Base-by-base conservation (phyloP, 2,888 invertebrate genomes). In the Lucinisca nassula region DNA sequence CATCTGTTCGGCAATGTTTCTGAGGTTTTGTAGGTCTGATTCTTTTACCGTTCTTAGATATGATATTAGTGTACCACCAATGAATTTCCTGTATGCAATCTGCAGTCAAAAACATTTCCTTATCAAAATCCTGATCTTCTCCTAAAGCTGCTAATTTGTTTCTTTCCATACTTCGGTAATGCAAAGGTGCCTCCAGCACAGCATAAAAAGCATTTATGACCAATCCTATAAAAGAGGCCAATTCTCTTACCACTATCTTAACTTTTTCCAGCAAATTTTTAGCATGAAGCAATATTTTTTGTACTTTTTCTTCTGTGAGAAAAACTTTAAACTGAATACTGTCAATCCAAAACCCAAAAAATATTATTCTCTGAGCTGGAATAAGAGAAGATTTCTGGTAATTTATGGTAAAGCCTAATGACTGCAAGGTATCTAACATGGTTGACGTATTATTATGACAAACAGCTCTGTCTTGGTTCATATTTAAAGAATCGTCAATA, bases 401-500 rank as follows among this genome's bases (percentile, higher is more conserved):
- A 83, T 87, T 84, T 3, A 89, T 51, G 38, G 27, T 55, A 79
- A 74, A 80, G n/a, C 87, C 89, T 32, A 87, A 77, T 21, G 84
- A 73, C 30, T 82, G 49, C 17, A 86, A 21, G 24, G 45, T 74
- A 27, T 81, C 55, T 27, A 49, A 49, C 72, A 87, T 72, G 14
- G 58, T 40, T 17, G n/a, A 1, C 30, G 83, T 75, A 40, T 84
- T 75, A 10, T 73, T n/a, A 67, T 24, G 35, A 67, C 82, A 84
- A 45, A 49, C 38, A 12, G 40, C 27, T 49, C 30, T 49, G 21
- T 40, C 38, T 37, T 74, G 32, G 70, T 79, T 74, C 79, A 84
- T 84, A 67, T 78, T 79, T 6, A 89, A 8, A 49, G 85, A 89
- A 77, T 89, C 87, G 80, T 89, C 87, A 30, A 90, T 85, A 30